phyloP scores from a whole-genome alignment of 2,888 invertebrate genomes.

The Crocallis elinguaria region DNA sequence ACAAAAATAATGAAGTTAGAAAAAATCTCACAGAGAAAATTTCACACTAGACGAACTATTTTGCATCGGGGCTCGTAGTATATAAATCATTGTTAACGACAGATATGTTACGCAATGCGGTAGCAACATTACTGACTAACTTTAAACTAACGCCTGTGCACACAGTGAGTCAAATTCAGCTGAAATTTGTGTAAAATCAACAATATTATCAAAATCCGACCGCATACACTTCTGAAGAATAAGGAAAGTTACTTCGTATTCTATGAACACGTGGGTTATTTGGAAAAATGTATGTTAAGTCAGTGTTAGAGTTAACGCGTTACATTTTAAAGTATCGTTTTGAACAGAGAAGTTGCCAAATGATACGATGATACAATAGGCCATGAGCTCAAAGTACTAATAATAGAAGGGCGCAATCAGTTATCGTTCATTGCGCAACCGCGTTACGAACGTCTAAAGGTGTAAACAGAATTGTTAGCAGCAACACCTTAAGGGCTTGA shows the following conservation, averaged over 20 bases:
- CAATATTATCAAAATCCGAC: conserved; percentile 8
- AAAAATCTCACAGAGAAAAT: too few species aligned
- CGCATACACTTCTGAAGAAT: conserved; percentile 1
- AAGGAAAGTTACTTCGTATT: conserved; percentile 4
- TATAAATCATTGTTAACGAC: conserved; percentile 51
- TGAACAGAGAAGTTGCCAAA: conserved; percentile 44
- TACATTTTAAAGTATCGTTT: conserved; percentile 21
- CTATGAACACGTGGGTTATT: not conserved
- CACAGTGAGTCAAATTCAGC: conserved; percentile 46
- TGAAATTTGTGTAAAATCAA: conserved; percentile 42
- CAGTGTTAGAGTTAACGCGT: conserved; percentile 3
- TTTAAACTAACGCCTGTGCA: conserved; percentile 7
- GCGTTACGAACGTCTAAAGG: conserved; percentile 42
- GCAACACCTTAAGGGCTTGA: conserved; percentile 47
- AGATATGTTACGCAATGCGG: conserved; percentile 51
- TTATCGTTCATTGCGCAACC: conserved; percentile 61
- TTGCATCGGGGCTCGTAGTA: too few species aligned
- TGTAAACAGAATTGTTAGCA: conserved; percentile 65
- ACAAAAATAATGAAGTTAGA: too few species aligned
- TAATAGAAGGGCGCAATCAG: conserved; percentile 57
- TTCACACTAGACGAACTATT: too few species aligned
- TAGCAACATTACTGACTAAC: conserved; percentile 45
- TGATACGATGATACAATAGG: conserved; percentile 50
- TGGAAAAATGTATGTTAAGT: conserved; percentile 9
- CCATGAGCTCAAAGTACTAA: conserved; percentile 48